phyloP scores from a whole-genome alignment of 1,140 invertebrate genomes.

The Telenomus remus region DNA sequence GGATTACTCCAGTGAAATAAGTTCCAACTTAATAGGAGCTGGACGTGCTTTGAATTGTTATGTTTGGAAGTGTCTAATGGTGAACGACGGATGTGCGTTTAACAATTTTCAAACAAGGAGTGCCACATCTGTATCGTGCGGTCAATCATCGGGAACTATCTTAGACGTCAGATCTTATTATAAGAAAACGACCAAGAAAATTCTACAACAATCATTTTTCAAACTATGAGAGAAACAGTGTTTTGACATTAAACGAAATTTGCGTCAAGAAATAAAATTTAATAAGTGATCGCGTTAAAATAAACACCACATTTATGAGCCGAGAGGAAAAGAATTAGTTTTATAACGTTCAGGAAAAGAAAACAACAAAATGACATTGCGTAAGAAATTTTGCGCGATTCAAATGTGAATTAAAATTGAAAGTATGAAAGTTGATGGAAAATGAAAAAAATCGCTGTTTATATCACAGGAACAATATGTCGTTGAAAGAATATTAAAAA shows the following conservation, averaged over 20 bases:
- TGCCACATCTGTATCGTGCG: too few species aligned
- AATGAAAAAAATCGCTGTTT: too few species aligned
- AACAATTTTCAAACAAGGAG: background rate
- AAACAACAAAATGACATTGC: background rate
- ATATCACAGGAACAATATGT: too few species aligned
- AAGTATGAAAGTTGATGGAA: background rate
- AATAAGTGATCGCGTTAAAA: too few species aligned
- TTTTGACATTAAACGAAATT: too few species aligned
- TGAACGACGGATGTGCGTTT: constrained; percentile 24
- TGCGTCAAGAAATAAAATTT: too few species aligned
- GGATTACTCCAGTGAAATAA: constrained; percentile 42
- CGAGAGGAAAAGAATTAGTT: background rate
- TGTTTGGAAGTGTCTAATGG: constrained; percentile 17
- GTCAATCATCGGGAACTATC: too few species aligned
- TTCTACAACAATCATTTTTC: too few species aligned
- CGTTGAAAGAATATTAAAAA: too few species aligned
- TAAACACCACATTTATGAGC: background rate
- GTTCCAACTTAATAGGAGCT: constrained; percentile 24
- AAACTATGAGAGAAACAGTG: too few species aligned
- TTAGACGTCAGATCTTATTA: too few species aligned
- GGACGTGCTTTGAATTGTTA: constrained; percentile 37
- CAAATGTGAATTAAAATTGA: background rate
- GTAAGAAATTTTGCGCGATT: background rate
- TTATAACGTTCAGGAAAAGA: background rate
- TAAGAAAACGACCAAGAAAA: too few species aligned